Evolutionary conservation across 2,797 vertebrate genomes (phyloP).

Genomic region (Muscicapa comitata): DNA sequence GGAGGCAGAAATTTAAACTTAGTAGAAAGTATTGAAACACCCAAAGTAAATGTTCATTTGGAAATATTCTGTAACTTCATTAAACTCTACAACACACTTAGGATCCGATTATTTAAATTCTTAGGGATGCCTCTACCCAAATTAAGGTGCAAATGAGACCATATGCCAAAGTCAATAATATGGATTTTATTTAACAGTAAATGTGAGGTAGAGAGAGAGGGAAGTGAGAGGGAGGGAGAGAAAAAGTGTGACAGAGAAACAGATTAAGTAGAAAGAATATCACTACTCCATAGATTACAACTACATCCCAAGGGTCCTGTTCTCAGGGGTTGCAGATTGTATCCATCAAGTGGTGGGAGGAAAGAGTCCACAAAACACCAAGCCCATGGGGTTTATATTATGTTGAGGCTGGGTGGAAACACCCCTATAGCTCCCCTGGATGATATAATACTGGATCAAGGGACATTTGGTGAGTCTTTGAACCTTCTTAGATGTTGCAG

Average conservation of each 20-base stretch:
- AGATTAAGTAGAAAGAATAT: background rate
- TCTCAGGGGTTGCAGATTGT: background rate
- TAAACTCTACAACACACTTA: background rate
- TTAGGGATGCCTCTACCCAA: background rate
- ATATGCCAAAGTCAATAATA: background rate
- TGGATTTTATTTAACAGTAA: background rate
- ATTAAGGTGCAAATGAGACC: background rate
- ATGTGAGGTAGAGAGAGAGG: background rate
- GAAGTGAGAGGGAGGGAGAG: background rate
- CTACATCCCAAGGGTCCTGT: background rate
- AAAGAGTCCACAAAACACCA: background rate
- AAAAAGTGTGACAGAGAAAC: background rate
- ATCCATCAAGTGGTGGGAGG: background rate
- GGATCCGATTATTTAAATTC: background rate
- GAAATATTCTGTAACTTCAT: background rate
- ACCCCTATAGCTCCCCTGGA: fast-evolving
- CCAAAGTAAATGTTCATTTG: background rate
- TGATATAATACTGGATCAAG: background rate
- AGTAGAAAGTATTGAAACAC: background rate
- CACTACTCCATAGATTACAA: background rate
- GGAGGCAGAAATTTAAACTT: background rate
- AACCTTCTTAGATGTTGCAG: background rate
- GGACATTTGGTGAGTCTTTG: no score
- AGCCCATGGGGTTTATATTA: background rate
- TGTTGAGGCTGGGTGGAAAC: background rate